phyloP scores from a whole-genome alignment of 23 tunicate species.

The Trididemnum nubilum region DNA sequence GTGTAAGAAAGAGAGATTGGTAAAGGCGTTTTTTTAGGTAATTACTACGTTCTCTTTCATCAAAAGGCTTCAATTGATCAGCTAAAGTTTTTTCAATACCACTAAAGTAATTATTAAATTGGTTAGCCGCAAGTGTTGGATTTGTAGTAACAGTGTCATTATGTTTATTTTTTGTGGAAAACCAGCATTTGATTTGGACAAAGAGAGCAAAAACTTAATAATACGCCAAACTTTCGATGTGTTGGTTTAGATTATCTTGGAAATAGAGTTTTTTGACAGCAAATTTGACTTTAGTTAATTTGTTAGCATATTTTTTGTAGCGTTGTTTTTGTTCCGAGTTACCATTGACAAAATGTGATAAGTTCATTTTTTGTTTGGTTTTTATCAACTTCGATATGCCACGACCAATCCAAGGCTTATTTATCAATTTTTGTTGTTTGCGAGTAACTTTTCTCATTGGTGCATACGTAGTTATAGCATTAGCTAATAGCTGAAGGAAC shows the following conservation, averaged over 20 bases:
- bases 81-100: too few relatives aligned
- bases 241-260: neutral
- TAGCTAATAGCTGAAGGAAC: neutral
- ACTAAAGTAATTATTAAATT: too few relatives aligned
- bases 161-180: too few relatives aligned
- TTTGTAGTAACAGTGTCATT: too few relatives aligned
- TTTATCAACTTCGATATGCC: neutral
- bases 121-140: too few relatives aligned
- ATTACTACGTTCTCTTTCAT: too few relatives aligned
- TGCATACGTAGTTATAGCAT: neutral
- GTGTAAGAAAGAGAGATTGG: neutral
- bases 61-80: too few relatives aligned
- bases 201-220: too few relatives aligned
- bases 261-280: neutral
- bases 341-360: neutral
- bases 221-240: too few relatives aligned
- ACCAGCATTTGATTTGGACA: too few relatives aligned
- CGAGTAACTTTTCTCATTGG: neutral
- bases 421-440: neutral
- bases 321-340: neutral
- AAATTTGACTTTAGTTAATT: neutral
- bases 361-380: neutral
- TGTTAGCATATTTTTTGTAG: neutral
- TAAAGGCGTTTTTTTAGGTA: too few relatives aligned
- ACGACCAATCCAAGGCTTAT: neutral